Evolutionary conservation across 2,797 vertebrate species (phyloP).

Genomic region (Acanthurus tractus): DNA sequence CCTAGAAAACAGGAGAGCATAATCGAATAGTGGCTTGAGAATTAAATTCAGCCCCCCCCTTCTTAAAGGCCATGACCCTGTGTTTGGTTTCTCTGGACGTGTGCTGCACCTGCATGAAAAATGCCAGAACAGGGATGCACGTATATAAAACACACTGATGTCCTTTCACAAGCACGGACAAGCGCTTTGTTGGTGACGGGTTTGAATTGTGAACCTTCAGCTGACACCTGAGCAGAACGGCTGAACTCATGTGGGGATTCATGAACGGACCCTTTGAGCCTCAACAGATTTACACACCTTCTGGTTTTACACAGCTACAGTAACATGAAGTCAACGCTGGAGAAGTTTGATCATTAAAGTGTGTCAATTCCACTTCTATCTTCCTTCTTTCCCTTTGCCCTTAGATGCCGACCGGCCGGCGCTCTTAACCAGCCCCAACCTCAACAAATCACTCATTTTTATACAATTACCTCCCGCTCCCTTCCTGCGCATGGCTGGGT

Average conservation of each 20-base stretch:
- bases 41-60: background rate
- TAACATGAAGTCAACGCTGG: conserved; percentile 18
- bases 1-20: conserved; percentile 2
- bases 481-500: conserved; percentile 87
- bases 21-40: conserved; percentile 20
- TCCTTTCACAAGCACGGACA: background rate
- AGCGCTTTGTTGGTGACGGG: background rate
- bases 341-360: conserved; percentile 40
- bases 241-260: conserved; percentile 16
- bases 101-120: background rate
- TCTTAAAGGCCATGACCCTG: background rate
- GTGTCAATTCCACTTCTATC: conserved; percentile 29
- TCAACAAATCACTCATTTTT: conserved; percentile 88
- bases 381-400: conserved; percentile 49
- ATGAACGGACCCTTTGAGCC: conserved; percentile 5
- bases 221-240: conserved; percentile 9
- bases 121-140: background rate
- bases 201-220: conserved; percentile 17
- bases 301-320: conserved; percentile 13
- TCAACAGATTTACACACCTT: conserved; percentile 19
- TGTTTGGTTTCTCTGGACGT: conserved; percentile 2
- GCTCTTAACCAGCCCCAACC: conserved; percentile 74
- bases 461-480: conserved; percentile 87
- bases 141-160: conserved; percentile 1
- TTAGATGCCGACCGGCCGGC: conserved; percentile 66